These are phyloP conservation scores for Alauda arvensis DNA, from an alignment of 2,797 vertebrate species.

Conservation along the genomic window DNA sequence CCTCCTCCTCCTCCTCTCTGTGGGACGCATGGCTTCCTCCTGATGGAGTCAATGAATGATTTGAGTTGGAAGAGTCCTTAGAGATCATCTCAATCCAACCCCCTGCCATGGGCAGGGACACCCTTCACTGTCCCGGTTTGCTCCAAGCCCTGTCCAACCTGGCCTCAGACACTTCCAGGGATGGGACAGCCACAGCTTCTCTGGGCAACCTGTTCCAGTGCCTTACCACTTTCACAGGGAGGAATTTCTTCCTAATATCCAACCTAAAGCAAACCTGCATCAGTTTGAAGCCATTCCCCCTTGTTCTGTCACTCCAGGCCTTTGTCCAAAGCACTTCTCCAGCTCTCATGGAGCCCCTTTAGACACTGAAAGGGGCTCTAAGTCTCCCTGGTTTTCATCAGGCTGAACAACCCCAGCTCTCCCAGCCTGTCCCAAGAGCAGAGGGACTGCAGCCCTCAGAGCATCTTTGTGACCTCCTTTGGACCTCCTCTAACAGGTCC, in stretches of 20 bases:
- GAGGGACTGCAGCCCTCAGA: neutral
- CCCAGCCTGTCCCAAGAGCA: neutral
- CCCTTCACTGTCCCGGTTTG: neutral
- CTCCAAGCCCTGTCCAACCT: neutral
- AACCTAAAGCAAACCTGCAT: neutral
- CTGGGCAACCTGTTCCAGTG: neutral
- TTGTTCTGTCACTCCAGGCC: neutral
- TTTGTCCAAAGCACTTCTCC: neutral
- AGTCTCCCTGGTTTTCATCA: neutral
- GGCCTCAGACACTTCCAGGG: neutral
- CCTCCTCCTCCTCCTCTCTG: neutral
- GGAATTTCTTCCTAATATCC: neutral
- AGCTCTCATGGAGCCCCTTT: neutral
- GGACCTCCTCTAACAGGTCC: neutral
- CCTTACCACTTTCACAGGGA: neutral
- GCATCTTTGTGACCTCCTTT: neutral
- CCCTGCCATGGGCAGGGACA: neutral
- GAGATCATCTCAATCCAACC: neutral
- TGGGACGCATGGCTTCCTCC: fast-evolving
- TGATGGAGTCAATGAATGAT: neutral
- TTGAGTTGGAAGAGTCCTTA: neutral
- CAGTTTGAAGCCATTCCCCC: neutral
- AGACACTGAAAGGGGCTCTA: neutral
- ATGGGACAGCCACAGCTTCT: neutral
- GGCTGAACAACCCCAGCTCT: neutral